Percentiles rank a stretch among this genome's conserved stretches.
Conservation (phyloP, 2,888 invertebrate genomes). For the Lacanobia wlatinum region DNA sequence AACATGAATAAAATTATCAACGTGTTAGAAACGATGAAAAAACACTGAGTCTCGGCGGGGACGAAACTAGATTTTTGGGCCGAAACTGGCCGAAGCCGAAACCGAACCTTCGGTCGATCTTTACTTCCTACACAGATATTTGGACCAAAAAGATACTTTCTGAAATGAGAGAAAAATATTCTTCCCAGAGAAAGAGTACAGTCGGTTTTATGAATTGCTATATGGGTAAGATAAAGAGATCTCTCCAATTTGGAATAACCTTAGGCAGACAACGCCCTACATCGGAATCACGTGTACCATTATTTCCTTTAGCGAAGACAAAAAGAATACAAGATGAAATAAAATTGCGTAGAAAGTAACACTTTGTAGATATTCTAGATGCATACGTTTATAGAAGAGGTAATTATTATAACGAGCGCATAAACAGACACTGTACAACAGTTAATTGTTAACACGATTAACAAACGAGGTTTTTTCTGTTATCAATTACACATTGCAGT, state of each 20-base stretch:
- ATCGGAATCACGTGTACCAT: slow-evolving; percentile 20
- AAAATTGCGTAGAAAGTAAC: slow-evolving; percentile 18
- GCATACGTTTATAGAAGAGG: slow-evolving; percentile 14
- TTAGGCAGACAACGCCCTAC: slow-evolving; percentile 23
- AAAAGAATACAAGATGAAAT: slow-evolving; percentile 32
- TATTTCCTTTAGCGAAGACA: slow-evolving; percentile 4
- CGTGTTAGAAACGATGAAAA: no score
- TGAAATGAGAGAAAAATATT: background rate
- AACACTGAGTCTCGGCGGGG: no score
- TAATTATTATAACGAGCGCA: slow-evolving; percentile 35
- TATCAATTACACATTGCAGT: slow-evolving; percentile 41
- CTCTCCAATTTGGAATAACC: slow-evolving; percentile 18
- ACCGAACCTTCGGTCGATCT: no score
- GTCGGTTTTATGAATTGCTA: background rate
- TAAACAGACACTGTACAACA: slow-evolving; percentile 27
- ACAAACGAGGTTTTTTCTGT: slow-evolving; percentile 44
- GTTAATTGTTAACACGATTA: slow-evolving; percentile 47
- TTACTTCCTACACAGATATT: no score
- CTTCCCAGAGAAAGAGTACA: background rate
- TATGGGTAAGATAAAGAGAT: slow-evolving; percentile 1
- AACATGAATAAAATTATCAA: no score
- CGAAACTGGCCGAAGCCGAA: no score
- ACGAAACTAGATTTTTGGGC: no score
- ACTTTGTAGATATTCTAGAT: background rate
- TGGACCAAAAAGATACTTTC: background rate